Base-by-base conservation (phyloP, 1,140 invertebrate species). In the Druon quercuslanigerum region DNA sequence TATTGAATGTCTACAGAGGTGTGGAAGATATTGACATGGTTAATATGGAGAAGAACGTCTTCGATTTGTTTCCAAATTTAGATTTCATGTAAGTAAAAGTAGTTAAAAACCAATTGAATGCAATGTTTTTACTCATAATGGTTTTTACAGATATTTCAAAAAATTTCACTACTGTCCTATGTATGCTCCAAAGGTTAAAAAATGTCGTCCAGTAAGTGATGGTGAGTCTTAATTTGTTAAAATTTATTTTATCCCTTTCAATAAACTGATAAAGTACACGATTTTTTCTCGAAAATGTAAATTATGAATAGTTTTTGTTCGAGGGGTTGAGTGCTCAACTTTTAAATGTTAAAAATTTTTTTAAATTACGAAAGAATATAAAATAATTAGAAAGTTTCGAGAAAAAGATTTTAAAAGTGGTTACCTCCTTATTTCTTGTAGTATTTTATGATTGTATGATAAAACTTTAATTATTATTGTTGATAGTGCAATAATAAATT, bases 131-230 rank as follows among this genome's bases (percentile, higher is more conserved):
- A 14, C 6, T 14, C 5, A 11, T n/a, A 17, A 60, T 52, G 57
- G 60, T 51, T 54, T 33, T 86, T 88, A 19, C 81, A 95, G 94
- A 54, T 93, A 95, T 80, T 96, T 96, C 79, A 93, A 94, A 82
- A 93, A 93, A 71, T 96, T 96, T 85, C 92, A 93, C 75, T 95
- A 95, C 85, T 96, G 96, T 81, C 92, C 91, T 12, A 90, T 91
- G 0, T 95, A 94, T 83, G 94, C 93, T 6, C 93, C 93, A 1
- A 90, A 92, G 52, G 93, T 95, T 2, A 84, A 90, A 52, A 90
- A 93, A 75, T 96, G 96, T 84, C 88, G 89, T 73, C 95, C 96
- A 2, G 90, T 92, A 17, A 94, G 93, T 4, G 95, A 96, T 86
- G 95, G 95, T 93, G 90, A 91, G 80, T 82, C 20, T 14, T 33